These are phyloP conservation scores for Pseudopleuronectes americanus DNA, from an alignment of 2,797 vertebrate genomes.

Conservation along the genomic window DNA sequence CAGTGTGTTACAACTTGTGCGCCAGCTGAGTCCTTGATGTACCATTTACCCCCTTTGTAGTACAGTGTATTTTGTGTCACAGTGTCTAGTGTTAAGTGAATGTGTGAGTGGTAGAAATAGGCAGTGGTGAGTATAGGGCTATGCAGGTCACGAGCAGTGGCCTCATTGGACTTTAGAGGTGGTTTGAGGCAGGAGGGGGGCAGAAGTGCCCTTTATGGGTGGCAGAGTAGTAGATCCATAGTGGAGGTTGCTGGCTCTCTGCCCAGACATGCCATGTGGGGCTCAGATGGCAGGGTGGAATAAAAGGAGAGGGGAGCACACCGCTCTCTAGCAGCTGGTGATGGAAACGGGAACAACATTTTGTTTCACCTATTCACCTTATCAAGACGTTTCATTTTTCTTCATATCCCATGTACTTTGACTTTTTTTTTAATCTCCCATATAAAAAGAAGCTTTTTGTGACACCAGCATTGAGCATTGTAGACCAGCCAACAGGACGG, in stretches of 20 bases:
- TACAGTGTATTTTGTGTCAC: slow-evolving; percentile 10
- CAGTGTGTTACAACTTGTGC: slow-evolving; percentile 2
- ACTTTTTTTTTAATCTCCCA: slow-evolving; percentile 28
- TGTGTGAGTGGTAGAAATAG: slow-evolving; percentile 35
- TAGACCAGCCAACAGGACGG: slow-evolving; percentile 29
- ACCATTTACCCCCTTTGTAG: slow-evolving; percentile 19
- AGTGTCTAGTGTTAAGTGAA: slow-evolving; percentile 33
- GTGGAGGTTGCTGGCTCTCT: slow-evolving; percentile 84
- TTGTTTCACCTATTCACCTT: slow-evolving; percentile 40
- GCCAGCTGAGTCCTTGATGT: background rate
- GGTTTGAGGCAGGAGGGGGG: slow-evolving; percentile 57
- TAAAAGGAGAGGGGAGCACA: slow-evolving; percentile 79
- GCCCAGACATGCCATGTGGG: slow-evolving; percentile 89
- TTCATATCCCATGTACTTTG: slow-evolving; percentile 44
- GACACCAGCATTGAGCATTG: slow-evolving; percentile 22
- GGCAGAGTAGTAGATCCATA: slow-evolving; percentile 79
- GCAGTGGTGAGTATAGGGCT: slow-evolving; percentile 26
- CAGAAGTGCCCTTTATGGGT: slow-evolving; percentile 82
- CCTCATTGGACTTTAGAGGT: slow-evolving; percentile 78
- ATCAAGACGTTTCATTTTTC: slow-evolving; percentile 8
- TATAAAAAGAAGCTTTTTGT: slow-evolving; percentile 48
- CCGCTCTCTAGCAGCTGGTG: slow-evolving; percentile 62
- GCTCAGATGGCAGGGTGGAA: slow-evolving; percentile 89
- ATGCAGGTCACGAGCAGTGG: slow-evolving; percentile 64
- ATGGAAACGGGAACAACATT: slow-evolving; percentile 53